phyloP scores from a whole-genome alignment of 2,113 vertebrate species.

The Cryptomyrus ogoouensis region DNA sequence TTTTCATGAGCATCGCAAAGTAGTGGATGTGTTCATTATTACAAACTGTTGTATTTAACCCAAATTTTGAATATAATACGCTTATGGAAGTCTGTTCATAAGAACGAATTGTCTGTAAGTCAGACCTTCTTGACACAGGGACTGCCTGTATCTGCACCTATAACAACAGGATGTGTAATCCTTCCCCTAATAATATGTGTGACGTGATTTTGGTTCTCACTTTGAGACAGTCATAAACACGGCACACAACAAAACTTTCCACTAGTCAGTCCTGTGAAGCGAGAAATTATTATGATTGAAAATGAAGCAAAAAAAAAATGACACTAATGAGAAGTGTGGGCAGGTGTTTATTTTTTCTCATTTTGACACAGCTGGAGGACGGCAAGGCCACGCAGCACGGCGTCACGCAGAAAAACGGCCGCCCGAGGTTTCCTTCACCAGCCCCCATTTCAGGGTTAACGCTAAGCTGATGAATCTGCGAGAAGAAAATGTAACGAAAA shows the following conservation, averaged over 20 bases:
- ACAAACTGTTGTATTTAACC: background rate
- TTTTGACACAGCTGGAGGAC: background rate
- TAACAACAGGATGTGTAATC: background rate
- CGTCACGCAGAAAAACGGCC: background rate
- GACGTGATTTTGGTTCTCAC: background rate
- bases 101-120: background rate
- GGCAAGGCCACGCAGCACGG: background rate
- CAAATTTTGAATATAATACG: background rate
- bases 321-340: background rate
- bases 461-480: background rate
- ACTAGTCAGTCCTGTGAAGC: background rate
- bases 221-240: background rate
- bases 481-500: background rate
- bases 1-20: background rate
- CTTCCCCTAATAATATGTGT: background rate
- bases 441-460: background rate
- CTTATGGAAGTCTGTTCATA: background rate
- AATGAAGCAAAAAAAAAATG: background rate
- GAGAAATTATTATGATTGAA: slow-evolving; percentile 6
- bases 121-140: background rate
- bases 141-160: background rate
- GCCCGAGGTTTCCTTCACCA: background rate
- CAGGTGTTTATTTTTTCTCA: background rate
- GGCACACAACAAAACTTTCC: background rate
- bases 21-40: background rate